phyloP scores from a whole-genome alignment of 1,140 invertebrate genomes.

The Vanessa atalanta region DNA sequence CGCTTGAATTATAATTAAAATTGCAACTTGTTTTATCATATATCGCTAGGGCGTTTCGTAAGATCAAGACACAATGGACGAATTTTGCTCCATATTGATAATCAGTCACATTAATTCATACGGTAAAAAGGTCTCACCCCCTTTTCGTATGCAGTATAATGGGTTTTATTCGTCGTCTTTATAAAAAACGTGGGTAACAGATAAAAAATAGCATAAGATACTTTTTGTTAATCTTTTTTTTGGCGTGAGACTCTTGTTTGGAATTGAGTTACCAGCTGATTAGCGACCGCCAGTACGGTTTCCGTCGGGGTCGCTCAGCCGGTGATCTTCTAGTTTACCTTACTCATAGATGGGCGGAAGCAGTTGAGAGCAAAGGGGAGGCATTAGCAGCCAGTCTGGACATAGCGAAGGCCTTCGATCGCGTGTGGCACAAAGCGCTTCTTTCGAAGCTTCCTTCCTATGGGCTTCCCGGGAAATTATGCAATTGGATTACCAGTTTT shows the following conservation, averaged over 20 bases:
- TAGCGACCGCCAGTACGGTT: no score
- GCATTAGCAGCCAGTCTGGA: no score
- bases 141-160: conserved; percentile 44
- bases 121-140: conserved; percentile 55
- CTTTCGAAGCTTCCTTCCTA: no score
- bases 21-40: conserved; percentile 34
- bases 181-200: conserved; percentile 65
- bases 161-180: conserved; percentile 48
- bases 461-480: no score
- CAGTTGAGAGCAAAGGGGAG: no score
- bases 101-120: conserved; percentile 65
- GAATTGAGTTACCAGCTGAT: no score
- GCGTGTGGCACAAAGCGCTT: no score
- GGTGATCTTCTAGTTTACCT: no score
- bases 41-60: conserved; percentile 67
- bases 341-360: no score
- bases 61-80: conserved; percentile 47
- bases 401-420: no score
- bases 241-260: conserved; percentile 36
- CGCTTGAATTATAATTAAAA: background rate
- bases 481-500: no score
- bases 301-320: no score
- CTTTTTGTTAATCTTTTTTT: conserved; percentile 24
- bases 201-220: conserved; percentile 39
- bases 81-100: conserved; percentile 55